These are phyloP conservation scores for Sylvia atricapilla DNA, from an alignment of 2,113 vertebrate genomes.

Conservation along the genomic window DNA sequence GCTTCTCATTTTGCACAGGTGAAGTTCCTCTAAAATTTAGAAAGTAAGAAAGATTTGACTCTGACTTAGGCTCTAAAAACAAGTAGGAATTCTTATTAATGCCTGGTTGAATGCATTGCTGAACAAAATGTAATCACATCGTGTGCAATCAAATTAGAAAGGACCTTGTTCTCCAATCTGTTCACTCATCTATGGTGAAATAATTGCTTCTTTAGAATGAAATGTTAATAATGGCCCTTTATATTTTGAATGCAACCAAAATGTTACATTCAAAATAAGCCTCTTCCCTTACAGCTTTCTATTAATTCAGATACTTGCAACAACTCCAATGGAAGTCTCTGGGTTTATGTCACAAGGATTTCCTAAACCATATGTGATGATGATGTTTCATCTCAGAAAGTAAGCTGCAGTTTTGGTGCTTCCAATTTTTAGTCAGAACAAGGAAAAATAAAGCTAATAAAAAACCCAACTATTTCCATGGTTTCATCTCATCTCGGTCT, in stretches of 20 bases:
- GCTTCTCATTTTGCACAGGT: neutral
- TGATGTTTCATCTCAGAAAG: neutral
- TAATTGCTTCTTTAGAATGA: slow-evolving; percentile 27
- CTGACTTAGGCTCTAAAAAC: neutral
- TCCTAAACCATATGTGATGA: neutral
- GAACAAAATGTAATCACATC: neutral
- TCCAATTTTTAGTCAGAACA: neutral
- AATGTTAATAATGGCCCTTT: neutral
- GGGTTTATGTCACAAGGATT: neutral
- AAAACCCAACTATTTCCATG: neutral
- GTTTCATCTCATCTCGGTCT: neutral
- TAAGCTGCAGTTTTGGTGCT: neutral
- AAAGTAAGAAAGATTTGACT: neutral
- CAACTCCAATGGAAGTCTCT: neutral
- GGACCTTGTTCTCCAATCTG: neutral
- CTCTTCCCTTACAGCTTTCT: neutral
- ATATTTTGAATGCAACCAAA: neutral
- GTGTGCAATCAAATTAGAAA: neutral
- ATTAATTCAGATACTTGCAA: neutral
- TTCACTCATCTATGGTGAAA: neutral
- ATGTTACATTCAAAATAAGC: neutral
- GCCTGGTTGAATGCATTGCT: neutral
- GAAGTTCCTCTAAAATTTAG: neutral
- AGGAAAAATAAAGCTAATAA: neutral
- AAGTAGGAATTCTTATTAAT: neutral